A percentile compares a stretch with the other conserved stretches of the same genome.
These are phyloP conservation scores for Petrolisthes cinctipes DNA, from an alignment of 2,888 invertebrate species.

Conservation along the genomic window DNA sequence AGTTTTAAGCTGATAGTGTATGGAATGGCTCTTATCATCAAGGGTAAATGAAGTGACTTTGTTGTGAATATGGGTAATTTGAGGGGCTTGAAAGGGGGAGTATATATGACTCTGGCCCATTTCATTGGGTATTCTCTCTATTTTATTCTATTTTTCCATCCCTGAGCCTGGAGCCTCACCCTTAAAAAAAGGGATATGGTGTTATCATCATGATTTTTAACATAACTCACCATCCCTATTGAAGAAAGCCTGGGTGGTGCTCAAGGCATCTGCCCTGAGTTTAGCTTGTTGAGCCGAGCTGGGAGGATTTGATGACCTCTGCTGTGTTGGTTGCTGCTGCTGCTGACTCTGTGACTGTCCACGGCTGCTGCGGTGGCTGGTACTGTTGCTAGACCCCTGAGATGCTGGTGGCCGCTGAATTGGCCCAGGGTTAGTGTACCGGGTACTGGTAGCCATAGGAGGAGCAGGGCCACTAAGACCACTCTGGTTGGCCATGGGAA, in stretches of 20 bases:
- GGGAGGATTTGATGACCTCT: slow-evolving; percentile 61
- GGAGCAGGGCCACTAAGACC: slow-evolving; percentile 48
- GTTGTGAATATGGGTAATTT: no score
- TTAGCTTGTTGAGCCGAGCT: slow-evolving; percentile 66
- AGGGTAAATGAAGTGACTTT: no score
- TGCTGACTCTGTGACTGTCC: slow-evolving; percentile 49
- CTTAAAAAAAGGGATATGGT: neutral
- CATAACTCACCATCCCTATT: slow-evolving; percentile 59
- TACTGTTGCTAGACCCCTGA: slow-evolving; percentile 43
- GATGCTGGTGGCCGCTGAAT: slow-evolving; percentile 60
- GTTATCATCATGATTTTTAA: neutral
- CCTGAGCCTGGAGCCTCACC: neutral
- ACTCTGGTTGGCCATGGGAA: slow-evolving; percentile 50
- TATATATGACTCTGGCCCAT: neutral
- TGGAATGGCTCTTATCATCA: no score
- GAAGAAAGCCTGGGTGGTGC: slow-evolving; percentile 66
- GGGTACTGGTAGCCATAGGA: slow-evolving; percentile 35
- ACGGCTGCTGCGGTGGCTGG: slow-evolving; percentile 49
- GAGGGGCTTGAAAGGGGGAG: no score
- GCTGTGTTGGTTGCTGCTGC: slow-evolving; percentile 43
- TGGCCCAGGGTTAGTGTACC: slow-evolving; percentile 63
- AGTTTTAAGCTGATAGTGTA: no score
- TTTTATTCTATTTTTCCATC: neutral
- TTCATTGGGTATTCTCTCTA: neutral
- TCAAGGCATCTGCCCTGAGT: slow-evolving; percentile 64